Base-by-base conservation (phyloP, 2,888 invertebrate species). In the Bellardia pandia region DNA sequence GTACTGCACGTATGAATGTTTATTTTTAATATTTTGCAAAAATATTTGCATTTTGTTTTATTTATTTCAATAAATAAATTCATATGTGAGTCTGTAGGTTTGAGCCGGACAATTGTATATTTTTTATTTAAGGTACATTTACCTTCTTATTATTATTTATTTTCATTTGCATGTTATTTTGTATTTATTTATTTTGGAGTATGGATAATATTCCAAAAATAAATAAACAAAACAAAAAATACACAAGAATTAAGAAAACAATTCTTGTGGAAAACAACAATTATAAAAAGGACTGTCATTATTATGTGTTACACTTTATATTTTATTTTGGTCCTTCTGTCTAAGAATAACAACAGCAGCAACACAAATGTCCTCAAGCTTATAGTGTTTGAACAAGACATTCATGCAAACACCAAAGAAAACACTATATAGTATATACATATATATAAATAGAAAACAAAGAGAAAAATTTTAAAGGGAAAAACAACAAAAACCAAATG, bases 331-430 rank as follows among this genome's bases (percentile, higher is more conserved):
- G 23, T 42, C 3, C 30, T 45, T 42, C 45, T 66, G 2, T 56
- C 71, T 56, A 23, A 72, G 14, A 72, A 74, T 23, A 64, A 30
- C 48, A 48, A 48, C 33, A 83, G 30, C 33, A 68, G 11, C 9
- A 45, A 45, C 11, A 62, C 33, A 69, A 71, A 60, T 75, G 53
- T 53, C 62, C 64, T 56, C n/a, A 51, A 53, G 76, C 69, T 62
- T 64, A 33, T 71, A 42, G 16, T 62, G 23, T 64, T 53, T 40
- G 14, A 66, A 37, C 40, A 56, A 66, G 8, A 40, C 40, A 37
- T 53, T 53, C 37, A 37, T 53, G 37, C 16, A 53, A 37, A 64
- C 37, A 53, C 48, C 37, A 53, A 53, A 71, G 9, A 33, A 30
- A 69, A 7, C 45, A 37, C 30, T 48, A 23, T 3, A 13, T 13